These are phyloP conservation scores for Jordanella pulchra DNA, from an alignment of 2,797 vertebrate genomes.

Conservation along the genomic window DNA sequence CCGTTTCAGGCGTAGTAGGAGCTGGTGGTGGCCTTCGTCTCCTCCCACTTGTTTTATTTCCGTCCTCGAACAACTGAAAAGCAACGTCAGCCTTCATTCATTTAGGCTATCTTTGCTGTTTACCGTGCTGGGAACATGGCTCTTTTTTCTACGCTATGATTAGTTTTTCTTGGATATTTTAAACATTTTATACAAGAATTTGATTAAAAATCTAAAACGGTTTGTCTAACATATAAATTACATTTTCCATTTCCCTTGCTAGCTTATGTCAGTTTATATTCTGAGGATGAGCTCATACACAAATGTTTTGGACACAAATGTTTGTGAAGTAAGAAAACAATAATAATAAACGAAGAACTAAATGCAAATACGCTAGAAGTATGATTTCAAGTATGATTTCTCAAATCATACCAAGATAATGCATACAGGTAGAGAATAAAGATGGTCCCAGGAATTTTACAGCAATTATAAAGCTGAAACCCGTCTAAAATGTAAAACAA, in stretches of 20 bases:
- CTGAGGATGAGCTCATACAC: not conserved
- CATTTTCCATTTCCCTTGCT: not conserved
- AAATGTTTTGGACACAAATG: not conserved
- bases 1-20: conserved; percentile 60
- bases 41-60: conserved; percentile 78
- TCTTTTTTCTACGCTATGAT: not conserved
- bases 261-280: not conserved
- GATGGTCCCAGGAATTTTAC: not conserved
- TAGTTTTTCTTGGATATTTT: too few species aligned
- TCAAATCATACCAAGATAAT: not conserved
- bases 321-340: not conserved
- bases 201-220: not conserved
- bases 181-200: not conserved
- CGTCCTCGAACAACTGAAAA: conserved; percentile 58
- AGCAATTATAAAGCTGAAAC: not conserved
- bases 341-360: not conserved
- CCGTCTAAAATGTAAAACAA: not conserved
- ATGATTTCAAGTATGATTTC: too few species aligned
- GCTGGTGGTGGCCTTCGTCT: conserved; percentile 67
- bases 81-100: conserved; percentile 51
- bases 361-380: not conserved
- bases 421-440: too few species aligned
- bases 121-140: not conserved
- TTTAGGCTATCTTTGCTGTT: not conserved
- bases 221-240: not conserved